These are phyloP conservation scores for Hymenopus coronatus DNA, from an alignment of 2,888 invertebrate species.

Conservation along the genomic window DNA sequence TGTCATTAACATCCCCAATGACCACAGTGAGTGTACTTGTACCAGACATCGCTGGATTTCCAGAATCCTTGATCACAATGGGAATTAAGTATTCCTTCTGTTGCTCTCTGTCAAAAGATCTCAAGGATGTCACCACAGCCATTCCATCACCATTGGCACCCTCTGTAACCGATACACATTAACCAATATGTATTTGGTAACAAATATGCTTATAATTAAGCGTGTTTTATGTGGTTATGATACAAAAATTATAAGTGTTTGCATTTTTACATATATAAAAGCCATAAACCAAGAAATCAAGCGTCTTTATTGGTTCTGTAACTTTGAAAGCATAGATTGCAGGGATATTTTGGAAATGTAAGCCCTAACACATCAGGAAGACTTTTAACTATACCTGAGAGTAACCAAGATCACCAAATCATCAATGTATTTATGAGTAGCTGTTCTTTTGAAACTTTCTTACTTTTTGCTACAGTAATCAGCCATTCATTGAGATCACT, in stretches of 20 bases:
- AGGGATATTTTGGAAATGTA: too few relatives aligned
- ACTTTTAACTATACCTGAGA: too few relatives aligned
- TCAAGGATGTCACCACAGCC: conserved; percentile 92
- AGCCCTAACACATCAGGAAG: too few relatives aligned
- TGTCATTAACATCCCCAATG: conserved; percentile 97
- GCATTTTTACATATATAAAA: neutral
- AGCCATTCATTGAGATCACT: too few relatives aligned
- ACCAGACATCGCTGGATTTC: conserved; percentile 94
- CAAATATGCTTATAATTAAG: neutral
- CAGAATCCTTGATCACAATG: conserved; percentile 95
- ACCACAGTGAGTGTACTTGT: conserved; percentile 94
- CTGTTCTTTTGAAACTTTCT: too few relatives aligned
- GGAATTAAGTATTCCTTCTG: conserved; percentile 96
- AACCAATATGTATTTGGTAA: neutral
- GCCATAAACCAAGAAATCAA: neutral
- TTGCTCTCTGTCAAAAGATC: conserved; percentile 92
- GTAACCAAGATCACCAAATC: too few relatives aligned
- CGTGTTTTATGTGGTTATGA: too few relatives aligned
- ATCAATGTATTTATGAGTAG: too few relatives aligned
- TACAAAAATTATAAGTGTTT: too few relatives aligned
- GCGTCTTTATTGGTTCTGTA: too few relatives aligned
- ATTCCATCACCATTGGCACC: conserved; percentile 97
- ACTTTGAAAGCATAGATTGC: too few relatives aligned
- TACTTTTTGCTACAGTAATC: too few relatives aligned
- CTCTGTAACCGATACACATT: conserved; percentile 54